Base-by-base conservation (phyloP, 2,888 invertebrate species). In the Drosophila multiciliata region DNA sequence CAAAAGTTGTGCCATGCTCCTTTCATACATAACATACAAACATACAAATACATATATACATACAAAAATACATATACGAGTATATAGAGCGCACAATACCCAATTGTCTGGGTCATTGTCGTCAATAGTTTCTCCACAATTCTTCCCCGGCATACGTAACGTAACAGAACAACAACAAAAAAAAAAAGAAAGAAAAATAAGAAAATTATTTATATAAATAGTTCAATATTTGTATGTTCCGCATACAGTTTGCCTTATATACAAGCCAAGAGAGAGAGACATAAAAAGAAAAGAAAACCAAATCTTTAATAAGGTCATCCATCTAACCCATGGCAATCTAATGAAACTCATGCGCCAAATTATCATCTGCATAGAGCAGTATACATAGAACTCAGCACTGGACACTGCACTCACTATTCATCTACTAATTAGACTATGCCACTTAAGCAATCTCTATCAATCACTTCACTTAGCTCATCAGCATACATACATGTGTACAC, bases 201-300 rank as follows among this genome's bases (percentile, higher is more conserved):
- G 52, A 55, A 57, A 77, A 67, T 75, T 85, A 84, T 89, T 89
- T 87, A 85, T 85, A 89, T 55, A 29, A n/a, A 38, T 87, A 89
- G 88, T 78, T 83, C 80, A 81, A 88, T 83, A 89, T 87, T 82
- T 79, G 86, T 89, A 85, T 83, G 80, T 73, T 76, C 80, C 83
- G 77, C 73, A 82, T 75, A 82, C 83, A 82, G 85, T 87, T 87
- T 89, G 87, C 87, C 87, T 87, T 87, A 87, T 87, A 87, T 87
- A 87, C 88, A 89, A 80, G 75, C 72, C 67, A 68, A 64, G 68
- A 81, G 78, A 80, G 68, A 82, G 57, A 82, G 58, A 63, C 66
- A 53, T 60, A 57, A 59, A 54, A 66, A 59, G 15, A 54, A 77
- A 53, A 59, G 26, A 48, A 53, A 70, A 63, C 49, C 36, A 50